Percentiles rank a stretch among this genome's conserved stretches.
Conservation (phyloP, 2,888 invertebrate genomes). For the Strigamia transsilvanica region DNA sequence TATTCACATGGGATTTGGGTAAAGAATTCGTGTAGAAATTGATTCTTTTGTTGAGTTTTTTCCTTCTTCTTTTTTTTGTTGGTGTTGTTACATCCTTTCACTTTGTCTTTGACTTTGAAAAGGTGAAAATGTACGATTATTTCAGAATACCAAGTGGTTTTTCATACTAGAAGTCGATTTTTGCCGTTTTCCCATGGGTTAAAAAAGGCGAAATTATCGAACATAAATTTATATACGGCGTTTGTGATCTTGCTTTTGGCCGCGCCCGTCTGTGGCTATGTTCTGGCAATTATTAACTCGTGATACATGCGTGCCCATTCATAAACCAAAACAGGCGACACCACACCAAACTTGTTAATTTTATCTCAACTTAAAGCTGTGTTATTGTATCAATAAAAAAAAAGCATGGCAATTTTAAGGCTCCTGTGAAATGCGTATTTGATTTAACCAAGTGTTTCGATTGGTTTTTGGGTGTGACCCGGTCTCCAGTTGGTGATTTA, state of each 20-base stretch:
- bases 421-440: background rate
- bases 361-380: background rate
- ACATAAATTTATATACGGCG: too few species aligned
- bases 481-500: slow-evolving; percentile 14
- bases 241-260: too few species aligned
- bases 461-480: slow-evolving; percentile 23
- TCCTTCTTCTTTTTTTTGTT: background rate
- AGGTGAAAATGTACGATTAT: slow-evolving; percentile 5
- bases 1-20: background rate
- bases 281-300: too few species aligned
- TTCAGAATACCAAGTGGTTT: slow-evolving; percentile 10
- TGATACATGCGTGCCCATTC: too few species aligned
- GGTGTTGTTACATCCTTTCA: background rate
- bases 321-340: too few species aligned
- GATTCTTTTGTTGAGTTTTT: background rate
- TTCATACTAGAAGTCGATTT: background rate
- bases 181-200: background rate
- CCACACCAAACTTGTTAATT: too few species aligned
- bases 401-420: background rate
- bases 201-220: background rate
- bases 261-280: too few species aligned
- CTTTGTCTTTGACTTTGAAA: background rate
- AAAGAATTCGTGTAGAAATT: background rate
- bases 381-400: background rate
- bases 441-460: slow-evolving; percentile 23